These are phyloP conservation scores for Pogonognathellus flavescens DNA, from an alignment of 1,140 invertebrate genomes.

Conservation along the genomic window DNA sequence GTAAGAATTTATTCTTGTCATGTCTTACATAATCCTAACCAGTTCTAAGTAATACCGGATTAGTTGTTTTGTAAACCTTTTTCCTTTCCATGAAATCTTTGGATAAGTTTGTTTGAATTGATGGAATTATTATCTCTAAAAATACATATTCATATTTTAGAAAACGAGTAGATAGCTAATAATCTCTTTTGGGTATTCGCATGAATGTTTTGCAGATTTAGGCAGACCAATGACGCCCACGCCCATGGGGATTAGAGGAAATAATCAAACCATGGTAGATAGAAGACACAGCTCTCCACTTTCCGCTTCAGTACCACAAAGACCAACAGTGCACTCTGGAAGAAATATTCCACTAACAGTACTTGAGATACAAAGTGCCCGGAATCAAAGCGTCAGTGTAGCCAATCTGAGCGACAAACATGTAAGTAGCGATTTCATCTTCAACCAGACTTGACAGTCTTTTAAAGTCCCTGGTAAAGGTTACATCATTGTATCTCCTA, in stretches of 20 bases:
- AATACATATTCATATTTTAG: background rate
- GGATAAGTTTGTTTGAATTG: too few species aligned
- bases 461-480: too few species aligned
- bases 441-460: too few species aligned
- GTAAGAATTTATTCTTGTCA: conserved; percentile 3
- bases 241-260: conserved; percentile 2
- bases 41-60: too few species aligned
- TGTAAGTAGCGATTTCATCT: background rate
- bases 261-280: conserved; percentile 27
- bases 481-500: too few species aligned
- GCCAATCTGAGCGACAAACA: conserved; percentile 52
- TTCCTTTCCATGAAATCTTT: too few species aligned
- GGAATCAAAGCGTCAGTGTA: conserved; percentile 59
- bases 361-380: conserved; percentile 60
- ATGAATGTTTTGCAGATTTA: conserved; percentile 11
- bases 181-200: background rate
- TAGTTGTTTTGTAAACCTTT: too few species aligned
- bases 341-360: conserved; percentile 66
- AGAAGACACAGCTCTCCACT: conserved; percentile 58
- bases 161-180: background rate
- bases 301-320: background rate
- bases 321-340: background rate
- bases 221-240: conserved; percentile 55
- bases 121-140: too few species aligned
- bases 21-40: background rate